Evolutionary conservation across 1,140 invertebrate genomes (phyloP), one percentile per base, ranked within the genome.

Genomic region (Sweltsa coloradensis): DNA sequence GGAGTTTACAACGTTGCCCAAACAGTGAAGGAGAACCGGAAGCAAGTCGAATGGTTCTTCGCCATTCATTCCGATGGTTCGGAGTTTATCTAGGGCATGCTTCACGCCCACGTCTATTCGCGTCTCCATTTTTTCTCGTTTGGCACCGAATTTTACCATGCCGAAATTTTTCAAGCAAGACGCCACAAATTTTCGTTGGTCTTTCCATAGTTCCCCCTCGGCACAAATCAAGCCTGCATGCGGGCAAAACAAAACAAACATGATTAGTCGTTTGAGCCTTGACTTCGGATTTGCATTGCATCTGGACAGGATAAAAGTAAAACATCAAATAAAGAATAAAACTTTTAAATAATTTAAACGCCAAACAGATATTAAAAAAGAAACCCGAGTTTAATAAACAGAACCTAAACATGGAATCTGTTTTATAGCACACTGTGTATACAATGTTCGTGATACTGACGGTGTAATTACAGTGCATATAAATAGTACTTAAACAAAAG

Each of bases 191-290:
- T 77, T 80, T 22, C 89, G 69, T 54, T 92, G 86, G 53, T 90
- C 80, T 52, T 74, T 80, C 89, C 90, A 95, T 14, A 79, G 57
- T 3, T 73, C 68, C 0, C 89, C 89, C 61, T 89, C 81, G 2
- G 88, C 74, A 49, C 83, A 85, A 56, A 90, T 83, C 4, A 91
- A 61, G 41, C 87, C 87, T 90, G 57, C 21, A 71, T 37, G 18
- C n/a, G n/a, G n/a, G n/a, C n/a, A n/a, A n/a, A n/a, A n/a, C n/a
- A n/a, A 23, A 2, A 46, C 7, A 16, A 19, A 34, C 3, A 45
- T 1, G 5, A 19, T 3, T 22, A 19, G 24, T 40, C 37, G 16
- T 13, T 21, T n/a, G n/a, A n/a, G n/a, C n/a, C n/a, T n/a, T n/a
- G n/a, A n/a, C n/a, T n/a, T n/a, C n/a, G n/a, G n/a, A n/a, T n/a